Base-by-base conservation (phyloP, 2,888 invertebrate species). In the Apomyelois bistriatella region DNA sequence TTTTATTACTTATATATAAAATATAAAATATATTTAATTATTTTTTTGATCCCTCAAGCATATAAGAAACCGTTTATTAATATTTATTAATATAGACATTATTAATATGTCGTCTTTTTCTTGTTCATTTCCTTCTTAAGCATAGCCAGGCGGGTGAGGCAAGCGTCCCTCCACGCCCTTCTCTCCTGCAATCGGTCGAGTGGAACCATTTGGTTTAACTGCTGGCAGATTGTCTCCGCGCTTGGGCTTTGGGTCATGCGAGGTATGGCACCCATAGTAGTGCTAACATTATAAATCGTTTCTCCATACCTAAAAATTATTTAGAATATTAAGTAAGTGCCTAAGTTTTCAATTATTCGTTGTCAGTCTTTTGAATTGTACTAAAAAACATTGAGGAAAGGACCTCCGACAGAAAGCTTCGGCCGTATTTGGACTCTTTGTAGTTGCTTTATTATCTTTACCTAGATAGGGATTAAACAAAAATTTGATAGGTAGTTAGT, bases 111-210 rank as follows among this genome's bases (percentile, higher is more conserved):
- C 0, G 32, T 15, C 16, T 46, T 46, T 16, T 76, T 77, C 43
- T 79, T 73, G 54, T 92, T 91, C 81, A 95, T 91, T 70, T 95
- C 93, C 60, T 93, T 94, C 79, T 97, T 97, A 53, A 98, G 87
- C 54, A 94, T 84, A 17, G 97, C 94, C 9, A 98, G 88, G 55
- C 95, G 94, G 0, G 96, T 96, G 15, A 98, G 91, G 60, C 96
- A 95, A 32, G 93, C 92, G 72, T 98, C 97, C 15, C 98, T 92
- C 95, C 97, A 97, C 0, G 92, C 92, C 22, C 97, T 92, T 58
- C 96, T 86, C 55, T 95, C 94, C 52, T 91, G 92, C 51, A 98
- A 82, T 64, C 94, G 92, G 17, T 96, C 93, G 30, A 96, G 59
- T 0, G 97, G 96, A 22, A 95, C 94, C 82, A 94, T 93, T 7